Conservation (phyloP, 1,140 invertebrate species). For the Tenebrio molitor region DNA sequence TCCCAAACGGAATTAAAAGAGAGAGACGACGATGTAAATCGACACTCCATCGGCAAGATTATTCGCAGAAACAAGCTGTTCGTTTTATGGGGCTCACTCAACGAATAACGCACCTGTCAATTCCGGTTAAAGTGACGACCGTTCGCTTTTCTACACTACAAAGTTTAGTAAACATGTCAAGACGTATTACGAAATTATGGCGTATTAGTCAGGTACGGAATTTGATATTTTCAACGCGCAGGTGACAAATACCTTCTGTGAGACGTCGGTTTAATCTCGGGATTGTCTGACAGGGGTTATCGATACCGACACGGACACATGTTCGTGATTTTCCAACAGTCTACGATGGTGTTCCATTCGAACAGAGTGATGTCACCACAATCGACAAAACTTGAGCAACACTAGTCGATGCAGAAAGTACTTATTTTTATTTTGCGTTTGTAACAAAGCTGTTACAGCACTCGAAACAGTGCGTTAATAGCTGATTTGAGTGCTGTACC, state of each 20-base stretch:
- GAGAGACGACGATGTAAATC: neutral
- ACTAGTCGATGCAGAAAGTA: no score
- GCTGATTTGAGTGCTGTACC: no score
- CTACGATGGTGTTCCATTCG: no score
- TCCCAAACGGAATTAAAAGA: neutral
- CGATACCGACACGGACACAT: slow-evolving; percentile 30
- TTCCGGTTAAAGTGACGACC: slow-evolving; percentile 38
- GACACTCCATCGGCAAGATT: slow-evolving; percentile 14
- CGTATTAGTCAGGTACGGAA: slow-evolving; percentile 21
- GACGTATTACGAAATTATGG: slow-evolving; percentile 42
- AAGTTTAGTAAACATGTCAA: slow-evolving; percentile 47
- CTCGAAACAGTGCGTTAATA: no score
- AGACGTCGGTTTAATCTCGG: neutral
- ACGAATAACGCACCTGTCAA: slow-evolving; percentile 44
- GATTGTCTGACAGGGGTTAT: slow-evolving; percentile 10
- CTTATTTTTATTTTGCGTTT: no score
- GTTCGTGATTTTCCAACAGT: neutral
- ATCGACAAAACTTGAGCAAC: no score
- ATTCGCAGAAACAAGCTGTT: slow-evolving; percentile 27
- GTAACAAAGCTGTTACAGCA: no score
- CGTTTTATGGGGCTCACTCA: slow-evolving; percentile 16
- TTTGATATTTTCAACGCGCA: slow-evolving; percentile 39
- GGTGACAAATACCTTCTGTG: slow-evolving; percentile 32
- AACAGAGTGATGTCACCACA: no score
- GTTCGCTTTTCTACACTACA: slow-evolving; percentile 28